Base-by-base conservation (phyloP, 2,888 invertebrate species). In the Xanthia togata region DNA sequence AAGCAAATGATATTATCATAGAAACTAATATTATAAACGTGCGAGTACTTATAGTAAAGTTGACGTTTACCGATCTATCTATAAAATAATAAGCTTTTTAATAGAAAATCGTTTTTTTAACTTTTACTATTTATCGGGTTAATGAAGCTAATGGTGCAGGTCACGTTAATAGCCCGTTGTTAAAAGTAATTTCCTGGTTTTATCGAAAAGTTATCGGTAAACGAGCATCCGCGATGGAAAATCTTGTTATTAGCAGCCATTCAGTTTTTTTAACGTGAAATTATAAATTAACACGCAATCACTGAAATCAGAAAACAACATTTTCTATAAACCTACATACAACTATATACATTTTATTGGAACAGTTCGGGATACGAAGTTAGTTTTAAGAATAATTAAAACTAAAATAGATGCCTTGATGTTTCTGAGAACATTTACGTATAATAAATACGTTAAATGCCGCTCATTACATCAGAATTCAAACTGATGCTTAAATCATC, bases 151-250 rank as follows among this genome's bases (percentile, higher is more conserved):
- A 77, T 79, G 77, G 71, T 38, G 74, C 82, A 75, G 76, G 64
- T 69, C 79, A 79, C 76, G 73, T 74, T 87, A 87, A 86, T 78
- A 35, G 57, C 69, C 64, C 14, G 80, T 69, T 70, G 73, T 87
- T 76, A 83, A 86, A 87, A 81, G 80, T 81, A 78, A 87, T 87
- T 78, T 87, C 71, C 78, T 75, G 71, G 63, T 77, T 86, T 68
- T 67, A 82, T 74, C 65, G 73, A 69, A 69, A 79, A 87, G 41
- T 84, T 80, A 84, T 77, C 70, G 26, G 23, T 47, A 78, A 76
- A 73, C 73, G 79, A 76, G 70, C 64, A 80, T 72, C 65, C 67
- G 60, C 78, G 67, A 73, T 74, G 60, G 76, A 71, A 86, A 79
- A 76, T 82, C 63, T 35, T 69, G 78, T 78, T 82, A 78, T 69